phyloP scores from a whole-genome alignment of 2,888 invertebrate species.

The Patella caerulea region DNA sequence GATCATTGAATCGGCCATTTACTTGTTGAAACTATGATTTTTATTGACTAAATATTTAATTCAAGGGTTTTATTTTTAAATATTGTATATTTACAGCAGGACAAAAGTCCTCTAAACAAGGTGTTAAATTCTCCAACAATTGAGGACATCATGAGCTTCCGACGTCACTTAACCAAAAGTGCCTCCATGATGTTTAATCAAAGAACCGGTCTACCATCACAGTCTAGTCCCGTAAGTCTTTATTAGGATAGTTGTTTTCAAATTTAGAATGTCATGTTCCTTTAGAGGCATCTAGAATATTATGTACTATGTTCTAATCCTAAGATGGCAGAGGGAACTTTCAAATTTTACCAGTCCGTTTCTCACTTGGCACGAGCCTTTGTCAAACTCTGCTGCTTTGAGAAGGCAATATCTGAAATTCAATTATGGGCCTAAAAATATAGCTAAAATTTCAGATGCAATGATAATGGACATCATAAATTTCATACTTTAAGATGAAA shows the following conservation, averaged over 20 bases:
- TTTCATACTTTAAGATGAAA: no score
- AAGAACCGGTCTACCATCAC: conserved; percentile 85
- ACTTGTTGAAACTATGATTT: no score
- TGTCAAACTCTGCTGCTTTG: neutral
- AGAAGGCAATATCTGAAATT: no score
- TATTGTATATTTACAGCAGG: no score
- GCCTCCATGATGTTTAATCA: conserved; percentile 88
- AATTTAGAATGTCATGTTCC: neutral
- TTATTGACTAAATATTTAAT: no score
- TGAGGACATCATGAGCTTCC: conserved; percentile 74
- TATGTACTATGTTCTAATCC: neutral
- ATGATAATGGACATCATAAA: no score
- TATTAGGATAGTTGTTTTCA: neutral
- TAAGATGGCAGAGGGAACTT: neutral
- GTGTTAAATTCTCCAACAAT: conserved; percentile 38
- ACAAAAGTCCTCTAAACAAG: conserved; percentile 1
- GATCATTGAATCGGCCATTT: neutral
- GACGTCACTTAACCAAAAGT: conserved; percentile 83
- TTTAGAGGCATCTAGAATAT: neutral
- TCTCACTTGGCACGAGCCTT: neutral
- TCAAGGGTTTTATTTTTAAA: no score
- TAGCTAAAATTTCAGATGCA: no score
- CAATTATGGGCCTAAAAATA: no score
- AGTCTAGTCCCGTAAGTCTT: conserved; percentile 83
- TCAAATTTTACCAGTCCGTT: neutral